Evolutionary conservation across 2,888 invertebrate species (phyloP).

Genomic region (Helicoverpa assulta): DNA sequence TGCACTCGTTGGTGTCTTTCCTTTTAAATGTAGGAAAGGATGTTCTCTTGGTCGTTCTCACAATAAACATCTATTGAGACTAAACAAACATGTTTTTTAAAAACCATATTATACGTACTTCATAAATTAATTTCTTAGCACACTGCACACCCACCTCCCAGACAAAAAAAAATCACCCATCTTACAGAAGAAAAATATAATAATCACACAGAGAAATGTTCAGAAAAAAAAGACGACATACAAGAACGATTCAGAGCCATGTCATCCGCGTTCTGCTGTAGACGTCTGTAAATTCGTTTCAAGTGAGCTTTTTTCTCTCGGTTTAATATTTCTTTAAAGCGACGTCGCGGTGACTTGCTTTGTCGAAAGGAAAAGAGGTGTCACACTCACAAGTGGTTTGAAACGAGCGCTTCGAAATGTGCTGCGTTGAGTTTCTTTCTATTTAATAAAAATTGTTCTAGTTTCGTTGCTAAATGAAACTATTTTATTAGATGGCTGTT

Average conservation of each 20-base stretch:
- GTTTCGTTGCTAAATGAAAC: neutral
- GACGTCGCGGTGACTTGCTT: constrained; percentile 5
- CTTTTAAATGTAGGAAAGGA: constrained; percentile 37
- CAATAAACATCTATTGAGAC: no score
- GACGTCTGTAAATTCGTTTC: constrained; percentile 29
- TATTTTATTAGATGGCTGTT: neutral
- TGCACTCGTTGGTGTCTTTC: no score
- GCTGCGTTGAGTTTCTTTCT: neutral
- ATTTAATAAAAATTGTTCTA: neutral
- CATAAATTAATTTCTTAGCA: no score
- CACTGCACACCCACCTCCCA: neutral
- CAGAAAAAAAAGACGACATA: constrained; percentile 32
- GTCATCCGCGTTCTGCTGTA: constrained; percentile 24
- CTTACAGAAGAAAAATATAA: neutral
- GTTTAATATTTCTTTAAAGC: constrained; percentile 41
- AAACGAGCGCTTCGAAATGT: neutral
- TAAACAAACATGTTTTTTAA: no score
- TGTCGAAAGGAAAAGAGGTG: constrained; percentile 4
- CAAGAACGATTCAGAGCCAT: constrained; percentile 16
- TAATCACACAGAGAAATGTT: constrained; percentile 11
- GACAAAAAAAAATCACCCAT: neutral
- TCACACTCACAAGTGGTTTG: constrained; percentile 13
- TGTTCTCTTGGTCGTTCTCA: constrained; percentile 1
- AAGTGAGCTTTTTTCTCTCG: constrained; percentile 19
- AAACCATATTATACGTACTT: no score